Evolutionary conservation across 2,113 vertebrate genomes (phyloP), one percentile per base, ranked within the genome.

Genomic region (Dendrocopos noguchii): DNA sequence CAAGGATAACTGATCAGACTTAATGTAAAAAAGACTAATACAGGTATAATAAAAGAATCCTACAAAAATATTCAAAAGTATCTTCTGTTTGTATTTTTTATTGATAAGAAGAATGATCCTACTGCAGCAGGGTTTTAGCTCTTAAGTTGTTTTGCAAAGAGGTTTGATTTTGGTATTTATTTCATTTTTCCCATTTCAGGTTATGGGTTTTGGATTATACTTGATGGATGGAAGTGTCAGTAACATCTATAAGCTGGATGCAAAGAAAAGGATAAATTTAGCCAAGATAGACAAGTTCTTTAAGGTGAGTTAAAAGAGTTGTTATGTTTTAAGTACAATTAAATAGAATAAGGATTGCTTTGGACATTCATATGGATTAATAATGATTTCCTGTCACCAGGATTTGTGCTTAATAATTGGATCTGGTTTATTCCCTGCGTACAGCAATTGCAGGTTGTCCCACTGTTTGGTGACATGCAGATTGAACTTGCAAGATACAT

Each of bases 191-290:
- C 21, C 80, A 87, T 96, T 96, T 15, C 57, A 99, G 99, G 99
- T 99, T 13, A 99, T 99, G 99, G 99, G 99, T 12, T 99, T 99
- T 91, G 99, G 99, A 16, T 97, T 99, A 79, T 99, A 99, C 88
- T 96, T 99, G 78, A 99, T 99, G 98, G 99, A 99, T 86, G 99
- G 99, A 76, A 98, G 96, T 64, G 98, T 98, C 96, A 99, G 99
- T 97, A 99, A 99, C 97, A 99, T 99, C 95, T 99, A 99, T 96
- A 99, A 99, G 82, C 91, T 99, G 46, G 99, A 99, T 50, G 98
- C 99, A 86, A 99, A 99, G 98, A 99, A 99, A 96, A 98, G 99
- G 93, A 99, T 99, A 80, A 99, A 99, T 97, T 97, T 99, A 93
- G 98, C 97, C 65, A 99, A 99, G 97, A 99, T 99, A 22, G 99